phyloP scores from a whole-genome alignment of 2,113 vertebrate genomes.

The Ia io region DNA sequence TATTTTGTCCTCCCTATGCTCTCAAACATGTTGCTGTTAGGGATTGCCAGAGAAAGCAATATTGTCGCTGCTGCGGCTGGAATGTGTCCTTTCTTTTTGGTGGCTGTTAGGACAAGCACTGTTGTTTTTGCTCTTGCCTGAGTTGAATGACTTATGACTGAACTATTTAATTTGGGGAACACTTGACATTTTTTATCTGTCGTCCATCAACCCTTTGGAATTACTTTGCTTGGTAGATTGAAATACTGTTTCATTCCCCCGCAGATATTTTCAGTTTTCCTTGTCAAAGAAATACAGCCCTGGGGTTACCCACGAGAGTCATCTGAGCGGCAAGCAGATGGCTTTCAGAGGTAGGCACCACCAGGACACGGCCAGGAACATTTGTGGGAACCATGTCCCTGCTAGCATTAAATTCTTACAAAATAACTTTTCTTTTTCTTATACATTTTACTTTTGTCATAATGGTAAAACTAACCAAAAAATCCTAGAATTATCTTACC shows the following conservation, averaged over 20 bases:
- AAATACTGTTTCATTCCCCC: conserved; percentile 31
- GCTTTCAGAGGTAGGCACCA: background rate
- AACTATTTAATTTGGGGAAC: conserved; percentile 62
- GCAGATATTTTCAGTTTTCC: conserved; percentile 26
- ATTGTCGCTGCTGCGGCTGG: background rate
- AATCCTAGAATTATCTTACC: background rate
- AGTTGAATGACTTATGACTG: conserved; percentile 55
- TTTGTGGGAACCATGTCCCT: background rate
- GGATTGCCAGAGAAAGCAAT: background rate
- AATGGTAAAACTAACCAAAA: background rate
- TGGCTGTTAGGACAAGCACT: background rate
- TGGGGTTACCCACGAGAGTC: background rate
- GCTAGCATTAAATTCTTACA: background rate
- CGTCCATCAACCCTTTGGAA: conserved; percentile 52
- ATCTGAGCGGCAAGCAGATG: background rate
- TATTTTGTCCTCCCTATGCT: background rate
- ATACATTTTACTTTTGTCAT: background rate
- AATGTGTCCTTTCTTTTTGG: background rate
- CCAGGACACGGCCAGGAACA: background rate
- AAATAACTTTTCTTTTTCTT: background rate
- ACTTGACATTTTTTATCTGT: conserved; percentile 57
- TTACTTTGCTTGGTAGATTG: conserved; percentile 20
- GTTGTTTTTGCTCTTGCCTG: conserved; percentile 1
- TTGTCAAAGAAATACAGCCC: background rate
- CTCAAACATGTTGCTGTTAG: background rate